Conservation (phyloP, 2,113 vertebrate species). For the Dermatemys mawii region DNA sequence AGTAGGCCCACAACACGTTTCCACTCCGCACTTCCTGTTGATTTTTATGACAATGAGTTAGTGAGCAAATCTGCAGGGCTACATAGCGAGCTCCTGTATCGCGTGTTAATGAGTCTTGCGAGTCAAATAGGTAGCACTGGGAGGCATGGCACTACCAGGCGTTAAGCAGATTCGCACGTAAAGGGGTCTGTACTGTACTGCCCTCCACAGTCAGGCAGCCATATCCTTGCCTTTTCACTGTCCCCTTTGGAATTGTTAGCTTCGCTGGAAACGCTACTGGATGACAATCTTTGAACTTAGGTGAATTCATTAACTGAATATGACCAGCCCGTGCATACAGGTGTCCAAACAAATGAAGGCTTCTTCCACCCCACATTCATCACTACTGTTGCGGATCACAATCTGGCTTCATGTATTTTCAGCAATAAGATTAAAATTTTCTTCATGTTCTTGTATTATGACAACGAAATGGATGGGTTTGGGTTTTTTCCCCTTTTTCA, state of each 20-base stretch:
- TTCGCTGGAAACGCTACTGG: background rate
- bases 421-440: background rate
- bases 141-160: too few species aligned
- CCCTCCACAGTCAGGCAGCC: fast-evolving
- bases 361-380: background rate
- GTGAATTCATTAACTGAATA: fast-evolving
- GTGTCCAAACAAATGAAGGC: background rate
- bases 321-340: background rate
- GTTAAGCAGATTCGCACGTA: too few species aligned
- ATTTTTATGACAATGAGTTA: too few species aligned
- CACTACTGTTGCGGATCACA: background rate
- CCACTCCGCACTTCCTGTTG: too few species aligned
- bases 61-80: too few species aligned
- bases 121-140: too few species aligned
- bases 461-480: background rate
- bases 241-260: background rate
- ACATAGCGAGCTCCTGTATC: too few species aligned
- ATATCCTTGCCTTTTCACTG: background rate
- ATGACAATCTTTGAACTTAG: background rate
- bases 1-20: too few species aligned
- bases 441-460: background rate
- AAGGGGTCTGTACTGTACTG: too few species aligned
- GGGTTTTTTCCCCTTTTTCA: background rate
- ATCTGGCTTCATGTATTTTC: background rate
- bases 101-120: too few species aligned